Conservation (phyloP, 2,888 invertebrate species). For the Ernsta delagoae region DNA sequence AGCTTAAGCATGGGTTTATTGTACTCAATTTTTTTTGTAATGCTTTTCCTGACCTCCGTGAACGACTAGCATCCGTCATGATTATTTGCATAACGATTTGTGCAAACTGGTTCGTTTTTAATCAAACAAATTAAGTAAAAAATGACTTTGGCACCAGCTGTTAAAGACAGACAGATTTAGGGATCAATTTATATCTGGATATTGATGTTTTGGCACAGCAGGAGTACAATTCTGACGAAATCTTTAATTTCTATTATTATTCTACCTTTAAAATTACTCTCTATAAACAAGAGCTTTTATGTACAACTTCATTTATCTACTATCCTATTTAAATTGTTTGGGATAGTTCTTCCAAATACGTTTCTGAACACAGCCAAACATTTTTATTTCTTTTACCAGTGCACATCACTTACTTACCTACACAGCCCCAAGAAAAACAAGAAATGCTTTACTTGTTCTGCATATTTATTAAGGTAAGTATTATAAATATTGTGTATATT, state of each 20-base stretch:
- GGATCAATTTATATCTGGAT: constrained; percentile 33
- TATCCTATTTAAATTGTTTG: no score
- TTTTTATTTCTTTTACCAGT: no score
- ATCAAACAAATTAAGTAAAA: constrained; percentile 36
- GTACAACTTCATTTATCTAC: no score
- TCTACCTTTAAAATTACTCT: no score
- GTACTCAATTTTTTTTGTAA: background rate
- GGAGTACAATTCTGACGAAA: constrained; percentile 26
- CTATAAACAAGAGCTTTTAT: no score
- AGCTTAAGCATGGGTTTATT: no score
- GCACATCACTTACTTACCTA: no score
- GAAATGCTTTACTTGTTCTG: background rate
- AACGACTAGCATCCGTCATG: constrained; percentile 8
- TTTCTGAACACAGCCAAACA: no score
- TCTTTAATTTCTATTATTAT: constrained; percentile 16
- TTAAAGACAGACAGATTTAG: constrained; percentile 33
- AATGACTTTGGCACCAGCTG: constrained; percentile 31
- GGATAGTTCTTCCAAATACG: no score
- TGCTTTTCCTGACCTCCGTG: background rate
- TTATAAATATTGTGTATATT: no score
- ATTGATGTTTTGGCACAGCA: constrained; percentile 26
- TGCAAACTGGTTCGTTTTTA: constrained; percentile 21
- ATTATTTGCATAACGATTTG: constrained; percentile 8
- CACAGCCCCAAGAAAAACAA: background rate
- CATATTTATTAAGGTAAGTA: no score